Percentiles rank a stretch among this genome's conserved stretches.
Evolutionary conservation across 2,113 vertebrate genomes (phyloP).

Genomic region (Athene cunicularia): DNA sequence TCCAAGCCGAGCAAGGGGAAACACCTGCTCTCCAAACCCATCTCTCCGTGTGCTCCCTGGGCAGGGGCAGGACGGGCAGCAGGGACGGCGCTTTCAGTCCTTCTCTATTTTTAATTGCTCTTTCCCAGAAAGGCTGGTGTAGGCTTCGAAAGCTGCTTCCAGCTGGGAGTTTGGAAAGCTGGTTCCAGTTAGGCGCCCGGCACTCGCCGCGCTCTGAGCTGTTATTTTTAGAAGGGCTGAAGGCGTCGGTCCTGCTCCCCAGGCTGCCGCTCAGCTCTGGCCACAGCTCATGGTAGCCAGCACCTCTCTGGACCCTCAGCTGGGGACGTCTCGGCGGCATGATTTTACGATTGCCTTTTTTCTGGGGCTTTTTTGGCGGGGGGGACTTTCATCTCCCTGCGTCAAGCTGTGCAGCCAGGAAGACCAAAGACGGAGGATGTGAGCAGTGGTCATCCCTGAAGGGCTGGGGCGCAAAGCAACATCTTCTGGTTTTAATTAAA

Average conservation of each 20-base stretch:
- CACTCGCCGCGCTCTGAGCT: not conserved
- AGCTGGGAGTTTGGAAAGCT: conserved; percentile 54
- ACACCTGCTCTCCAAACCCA: not conserved
- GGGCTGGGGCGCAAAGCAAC: not conserved
- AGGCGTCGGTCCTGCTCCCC: not conserved
- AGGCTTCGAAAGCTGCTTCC: not conserved
- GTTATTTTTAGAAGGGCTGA: conserved; percentile 51
- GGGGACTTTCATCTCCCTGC: conserved; percentile 12
- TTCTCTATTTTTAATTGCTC: conserved; percentile 49
- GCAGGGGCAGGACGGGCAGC: not conserved
- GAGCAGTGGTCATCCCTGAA: conserved; percentile 58
- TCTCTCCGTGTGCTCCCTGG: fast-evolving
- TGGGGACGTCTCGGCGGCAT: fast-evolving
- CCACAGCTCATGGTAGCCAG: not conserved
- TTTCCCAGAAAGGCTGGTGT: conserved; percentile 46
- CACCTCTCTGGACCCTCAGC: fast-evolving
- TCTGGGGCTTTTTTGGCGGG: not conserved
- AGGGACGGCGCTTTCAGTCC: not conserved
- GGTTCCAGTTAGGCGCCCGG: conserved; percentile 47
- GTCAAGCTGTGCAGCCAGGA: conserved; percentile 45
- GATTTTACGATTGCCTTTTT: not conserved
- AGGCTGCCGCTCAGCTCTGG: not conserved
- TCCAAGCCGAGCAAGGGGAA: not conserved
- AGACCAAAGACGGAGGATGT: conserved; percentile 25
- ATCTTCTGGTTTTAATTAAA: conserved; percentile 62